Base-by-base conservation (phyloP, 2,888 invertebrate genomes). In the Crematogaster levior region DNA sequence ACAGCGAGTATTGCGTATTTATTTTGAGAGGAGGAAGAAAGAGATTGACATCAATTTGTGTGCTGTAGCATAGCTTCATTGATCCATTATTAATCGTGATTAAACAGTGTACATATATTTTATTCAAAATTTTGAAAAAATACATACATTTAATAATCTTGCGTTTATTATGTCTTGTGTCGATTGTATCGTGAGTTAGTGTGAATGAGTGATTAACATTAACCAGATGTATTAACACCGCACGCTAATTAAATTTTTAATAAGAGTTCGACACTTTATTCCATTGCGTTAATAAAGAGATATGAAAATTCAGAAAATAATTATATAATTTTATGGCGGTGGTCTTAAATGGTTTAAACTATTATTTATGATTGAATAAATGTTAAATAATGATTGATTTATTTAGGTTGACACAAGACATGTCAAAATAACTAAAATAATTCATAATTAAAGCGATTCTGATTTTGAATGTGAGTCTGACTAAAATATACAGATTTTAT, bases 211-310 rank as follows among this genome's bases (percentile, higher is more conserved):
- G 86, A 81, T 85, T 83, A 81, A 80, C 68, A 74, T 48, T 82
- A 84, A 88, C 66, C 85, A 86, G 77, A 86, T 81, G 86, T n/a
- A n/a, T 84, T 84, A 85, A 85, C 83, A 82, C 86, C 80, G 84
- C 75, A 87, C 85, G 84, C 86, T 90, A 85, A 86, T 86, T 88
- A 65, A 85, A 82, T 85, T 88, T 86, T 81, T 72, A 84, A 84
- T 77, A 75, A 82, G 77, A 82, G 70, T 80, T 77, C 65, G 68
- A 53, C 72, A 72, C 27, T 72, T 72, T 70, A 60, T 72, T 63
- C 37, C 30, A 6, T 72, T 72, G 24, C 53, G 24, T 63, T 53
- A 46, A 81, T 65, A 30, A 61, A 18, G 6, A 72, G 3, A 21
- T 37, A 37, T 27, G 48, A 46, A 48, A 43, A 80, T 9, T 70